Conservation (phyloP, 2,888 invertebrate genomes). For the Cerceris ruficornis region DNA sequence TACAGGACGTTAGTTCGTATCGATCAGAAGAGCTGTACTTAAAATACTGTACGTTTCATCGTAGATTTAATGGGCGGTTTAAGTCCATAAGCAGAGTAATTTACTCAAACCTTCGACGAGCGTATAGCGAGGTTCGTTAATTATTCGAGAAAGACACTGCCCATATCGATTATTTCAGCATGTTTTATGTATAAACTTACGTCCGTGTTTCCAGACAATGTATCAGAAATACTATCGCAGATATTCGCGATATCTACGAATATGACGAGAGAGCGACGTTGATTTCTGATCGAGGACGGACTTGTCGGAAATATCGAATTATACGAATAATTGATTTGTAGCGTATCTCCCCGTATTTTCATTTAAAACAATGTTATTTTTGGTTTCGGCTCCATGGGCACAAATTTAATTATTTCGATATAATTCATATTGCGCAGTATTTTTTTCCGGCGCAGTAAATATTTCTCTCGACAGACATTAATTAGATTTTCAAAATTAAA, state of each 20-base stretch:
- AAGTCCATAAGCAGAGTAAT: slow-evolving; percentile 54
- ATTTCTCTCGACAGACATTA: no score
- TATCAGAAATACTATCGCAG: slow-evolving; percentile 20
- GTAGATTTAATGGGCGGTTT: slow-evolving; percentile 61
- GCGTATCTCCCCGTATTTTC: no score
- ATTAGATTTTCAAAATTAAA: no score
- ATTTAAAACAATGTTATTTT: no score
- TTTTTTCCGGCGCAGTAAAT: no score
- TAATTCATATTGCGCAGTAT: no score
- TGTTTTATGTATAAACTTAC: slow-evolving; percentile 20
- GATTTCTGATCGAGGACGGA: no score
- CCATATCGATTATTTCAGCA: slow-evolving; percentile 35
- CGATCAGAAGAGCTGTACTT: slow-evolving; percentile 43
- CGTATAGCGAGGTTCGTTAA: slow-evolving; percentile 54
- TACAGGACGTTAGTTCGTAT: slow-evolving; percentile 39
- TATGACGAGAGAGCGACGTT: slow-evolving; percentile 1
- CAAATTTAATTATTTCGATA: no score
- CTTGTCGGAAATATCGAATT: not conserved
- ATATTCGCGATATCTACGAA: slow-evolving; percentile 2
- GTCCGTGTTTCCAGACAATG: not conserved
- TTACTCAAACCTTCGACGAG: slow-evolving; percentile 47
- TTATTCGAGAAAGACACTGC: slow-evolving; percentile 55
- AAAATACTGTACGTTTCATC: slow-evolving; percentile 56
- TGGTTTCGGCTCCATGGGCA: no score
- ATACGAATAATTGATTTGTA: not conserved